Base-by-base conservation (phyloP, 2,888 invertebrate species). In the Parnassius smintheus region DNA sequence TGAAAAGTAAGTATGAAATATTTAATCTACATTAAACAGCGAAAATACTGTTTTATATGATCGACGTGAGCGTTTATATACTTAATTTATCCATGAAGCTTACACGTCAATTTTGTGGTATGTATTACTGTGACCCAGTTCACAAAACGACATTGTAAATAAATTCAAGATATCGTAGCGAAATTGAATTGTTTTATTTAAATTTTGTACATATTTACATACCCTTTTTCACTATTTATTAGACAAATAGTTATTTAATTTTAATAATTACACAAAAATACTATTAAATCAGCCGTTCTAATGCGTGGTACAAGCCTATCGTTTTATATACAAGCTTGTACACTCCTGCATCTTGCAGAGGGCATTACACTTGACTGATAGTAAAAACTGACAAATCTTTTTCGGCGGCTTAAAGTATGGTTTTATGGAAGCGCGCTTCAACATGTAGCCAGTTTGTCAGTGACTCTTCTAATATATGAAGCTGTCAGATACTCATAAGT, bases 291-390 rank as follows among this genome's bases (percentile, higher is more conserved):
- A 44, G 56, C 60, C 62, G 62, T 55, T 59, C 63, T 65, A 61
- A 59, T 68, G 65, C 71, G 72, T 68, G 67, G 62, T 68, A 62
- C 59, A 41, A 51, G 50, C 45, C 58, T 46, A 46, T 53, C 13
- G 11, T 18, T 46, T 18, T 70, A n/a, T n/a, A n/a, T n/a, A n/a
- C n/a, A n/a, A n/a, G n/a, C n/a, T n/a, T n/a, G n/a, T n/a, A n/a
- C n/a, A n/a, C n/a, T 70, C 70, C 68, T 65, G 59, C 59, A 66
- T 59, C 64, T 69, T 53, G 67, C 65, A 66, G 72, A 68, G 59
- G 69, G 64, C 83, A 88, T 88, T 88, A 83, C 85, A n/a, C n/a
- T n/a, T n/a, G n/a, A n/a, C n/a, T n/a, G n/a, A 9, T 90, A 89
- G 88, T 81, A 13, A 83, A 78, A 80, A 77, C 80, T 83, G 84